Percentiles rank a stretch among this genome's conserved stretches.
Conservation (phyloP, 2,888 invertebrate species). For the Steromphala cineraria region DNA sequence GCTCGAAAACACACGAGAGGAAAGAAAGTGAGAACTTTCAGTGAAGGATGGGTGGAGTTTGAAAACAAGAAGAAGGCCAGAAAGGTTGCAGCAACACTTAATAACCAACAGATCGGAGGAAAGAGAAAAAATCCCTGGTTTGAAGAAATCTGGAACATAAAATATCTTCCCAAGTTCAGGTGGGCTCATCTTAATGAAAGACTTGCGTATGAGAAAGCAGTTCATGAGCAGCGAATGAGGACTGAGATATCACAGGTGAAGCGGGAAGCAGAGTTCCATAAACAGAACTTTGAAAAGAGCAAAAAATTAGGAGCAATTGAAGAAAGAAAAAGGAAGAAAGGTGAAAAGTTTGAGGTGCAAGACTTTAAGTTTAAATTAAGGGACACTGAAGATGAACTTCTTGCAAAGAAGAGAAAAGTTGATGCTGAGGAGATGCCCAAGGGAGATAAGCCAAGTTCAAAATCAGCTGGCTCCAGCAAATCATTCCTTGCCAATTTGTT, state of each 20-base stretch:
- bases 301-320: conserved; percentile 78
- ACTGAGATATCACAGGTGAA: conserved; percentile 93
- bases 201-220: conserved; percentile 92
- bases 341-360: conserved; percentile 34
- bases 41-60: conserved; percentile 97
- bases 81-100: conserved; percentile 87
- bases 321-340: conserved; percentile 38
- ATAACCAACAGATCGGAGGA: conserved; percentile 83
- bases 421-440: neutral
- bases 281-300: conserved; percentile 85
- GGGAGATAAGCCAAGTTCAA: conserved; percentile 4
- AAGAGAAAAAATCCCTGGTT: conserved; percentile 89
- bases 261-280: conserved; percentile 88
- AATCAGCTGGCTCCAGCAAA: conserved; percentile 32
- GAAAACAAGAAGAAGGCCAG: conserved; percentile 91
- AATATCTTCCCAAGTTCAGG: conserved; percentile 93
- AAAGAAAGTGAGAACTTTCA: conserved; percentile 66
- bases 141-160: conserved; percentile 96
- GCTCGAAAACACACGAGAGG: neutral
- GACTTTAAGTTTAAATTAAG: conserved; percentile 50
- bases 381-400: conserved; percentile 64
- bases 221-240: conserved; percentile 88
- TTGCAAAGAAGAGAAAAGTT: conserved; percentile 38
- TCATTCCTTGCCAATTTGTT: conserved; percentile 61
- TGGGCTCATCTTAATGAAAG: conserved; percentile 97